A percentile compares a stretch with the other conserved stretches of the same genome.
Evolutionary conservation across 2,113 vertebrate genomes (phyloP).

Genomic region (Paradoxurus hermaphroditus): DNA sequence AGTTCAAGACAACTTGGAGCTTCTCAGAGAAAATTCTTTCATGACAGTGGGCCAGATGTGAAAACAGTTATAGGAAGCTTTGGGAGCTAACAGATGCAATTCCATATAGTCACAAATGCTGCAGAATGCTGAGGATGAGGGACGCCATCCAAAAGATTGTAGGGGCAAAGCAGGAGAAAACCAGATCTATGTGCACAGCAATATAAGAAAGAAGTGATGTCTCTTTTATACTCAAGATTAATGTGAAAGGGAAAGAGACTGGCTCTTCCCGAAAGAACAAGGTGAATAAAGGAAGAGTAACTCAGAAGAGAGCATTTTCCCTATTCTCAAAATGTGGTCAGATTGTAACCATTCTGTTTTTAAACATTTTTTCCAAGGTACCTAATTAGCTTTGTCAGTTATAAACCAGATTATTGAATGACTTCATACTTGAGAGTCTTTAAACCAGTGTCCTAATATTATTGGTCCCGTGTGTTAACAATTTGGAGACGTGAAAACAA

Average conservation of each 20-base stretch:
- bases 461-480: constrained; percentile 81
- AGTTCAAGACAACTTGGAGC: neutral
- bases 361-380: constrained; percentile 71
- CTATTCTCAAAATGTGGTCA: constrained; percentile 71
- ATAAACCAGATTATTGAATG: constrained; percentile 79
- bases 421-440: constrained; percentile 79
- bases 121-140: neutral
- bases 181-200: neutral
- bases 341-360: constrained; percentile 74
- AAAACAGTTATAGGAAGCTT: neutral
- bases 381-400: constrained; percentile 83
- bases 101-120: neutral
- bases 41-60: neutral
- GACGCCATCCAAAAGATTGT: neutral
- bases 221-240: neutral
- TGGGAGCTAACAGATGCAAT: neutral
- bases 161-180: neutral
- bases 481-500: constrained; percentile 79
- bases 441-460: constrained; percentile 80
- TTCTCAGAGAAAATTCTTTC: neutral
- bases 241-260: neutral
- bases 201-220: neutral
- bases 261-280: neutral
- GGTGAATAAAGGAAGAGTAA: neutral
- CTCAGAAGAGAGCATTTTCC: constrained; percentile 63